A percentile compares a stretch with the other conserved stretches of the same genome.
These are phyloP conservation scores for Eolophus roseicapilla DNA, from an alignment of 2,113 vertebrate species.

Conservation along the genomic window DNA sequence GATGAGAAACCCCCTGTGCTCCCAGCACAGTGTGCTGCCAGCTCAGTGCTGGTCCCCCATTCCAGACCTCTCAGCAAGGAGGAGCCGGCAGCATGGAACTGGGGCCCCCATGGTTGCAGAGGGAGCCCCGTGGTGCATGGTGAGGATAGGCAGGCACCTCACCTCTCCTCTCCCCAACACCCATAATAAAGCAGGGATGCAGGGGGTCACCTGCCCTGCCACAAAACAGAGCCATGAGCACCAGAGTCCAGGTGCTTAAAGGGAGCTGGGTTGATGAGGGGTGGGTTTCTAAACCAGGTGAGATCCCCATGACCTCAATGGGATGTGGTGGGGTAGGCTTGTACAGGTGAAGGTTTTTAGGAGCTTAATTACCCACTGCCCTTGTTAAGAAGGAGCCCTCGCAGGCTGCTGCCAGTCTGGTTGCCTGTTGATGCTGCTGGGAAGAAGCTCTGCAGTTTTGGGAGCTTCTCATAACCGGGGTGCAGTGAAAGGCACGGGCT, in stretches of 20 bases:
- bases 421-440: fast-evolving
- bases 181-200: background rate
- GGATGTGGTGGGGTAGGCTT: background rate
- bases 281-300: background rate
- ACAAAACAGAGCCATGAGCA: background rate
- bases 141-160: no score
- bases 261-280: background rate
- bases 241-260: no score
- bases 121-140: background rate
- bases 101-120: background rate
- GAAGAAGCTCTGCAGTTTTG: background rate
- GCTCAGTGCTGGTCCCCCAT: background rate
- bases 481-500: background rate
- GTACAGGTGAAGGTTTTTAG: background rate
- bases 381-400: background rate
- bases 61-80: background rate
- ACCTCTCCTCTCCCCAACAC: background rate
- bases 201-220: background rate
- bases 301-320: background rate
- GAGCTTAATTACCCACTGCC: background rate
- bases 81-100: background rate
- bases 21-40: background rate
- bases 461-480: fast-evolving
- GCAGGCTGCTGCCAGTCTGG: background rate
- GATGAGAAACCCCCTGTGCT: background rate